phyloP scores from a whole-genome alignment of 1,140 invertebrate species.

The Habropoda laboriosa region DNA sequence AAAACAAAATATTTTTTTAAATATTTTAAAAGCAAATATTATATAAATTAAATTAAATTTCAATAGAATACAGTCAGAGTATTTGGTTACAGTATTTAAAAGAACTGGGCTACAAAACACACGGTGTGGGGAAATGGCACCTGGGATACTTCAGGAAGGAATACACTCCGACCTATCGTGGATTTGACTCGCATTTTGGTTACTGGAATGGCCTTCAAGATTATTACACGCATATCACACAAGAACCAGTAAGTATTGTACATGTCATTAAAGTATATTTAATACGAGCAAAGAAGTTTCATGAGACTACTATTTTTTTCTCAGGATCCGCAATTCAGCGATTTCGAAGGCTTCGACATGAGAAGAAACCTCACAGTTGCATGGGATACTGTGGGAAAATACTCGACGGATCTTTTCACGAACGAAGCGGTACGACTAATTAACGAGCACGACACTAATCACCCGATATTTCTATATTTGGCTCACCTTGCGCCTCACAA shows the following conservation, averaged over 20 bases:
- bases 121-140: slow-evolving; percentile 97
- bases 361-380: slow-evolving; percentile 85
- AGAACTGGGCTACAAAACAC: slow-evolving; percentile 89
- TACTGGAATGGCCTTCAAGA: slow-evolving; percentile 92
- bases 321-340: neutral
- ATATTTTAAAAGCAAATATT: no score
- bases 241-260: slow-evolving; percentile 83
- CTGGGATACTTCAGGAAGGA: slow-evolving; percentile 87
- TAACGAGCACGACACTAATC: slow-evolving; percentile 82
- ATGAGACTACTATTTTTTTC: neutral
- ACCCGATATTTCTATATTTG: slow-evolving; percentile 90
- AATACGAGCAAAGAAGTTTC: neutral
- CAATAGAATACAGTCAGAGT: no score
- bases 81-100: slow-evolving; percentile 83
- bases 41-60: no score
- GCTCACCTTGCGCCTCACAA: slow-evolving; percentile 91
- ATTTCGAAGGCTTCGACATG: slow-evolving; percentile 85
- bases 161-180: slow-evolving; percentile 89
- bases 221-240: slow-evolving; percentile 88
- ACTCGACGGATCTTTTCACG: slow-evolving; percentile 91
- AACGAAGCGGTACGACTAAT: slow-evolving; percentile 88
- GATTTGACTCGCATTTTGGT: slow-evolving; percentile 93
- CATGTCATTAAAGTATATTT: neutral
- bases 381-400: slow-evolving; percentile 84
- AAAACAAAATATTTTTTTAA: no score